Evolutionary conservation across 2,888 invertebrate species (phyloP).

Genomic region (Pristionchus fissidentatus): DNA sequence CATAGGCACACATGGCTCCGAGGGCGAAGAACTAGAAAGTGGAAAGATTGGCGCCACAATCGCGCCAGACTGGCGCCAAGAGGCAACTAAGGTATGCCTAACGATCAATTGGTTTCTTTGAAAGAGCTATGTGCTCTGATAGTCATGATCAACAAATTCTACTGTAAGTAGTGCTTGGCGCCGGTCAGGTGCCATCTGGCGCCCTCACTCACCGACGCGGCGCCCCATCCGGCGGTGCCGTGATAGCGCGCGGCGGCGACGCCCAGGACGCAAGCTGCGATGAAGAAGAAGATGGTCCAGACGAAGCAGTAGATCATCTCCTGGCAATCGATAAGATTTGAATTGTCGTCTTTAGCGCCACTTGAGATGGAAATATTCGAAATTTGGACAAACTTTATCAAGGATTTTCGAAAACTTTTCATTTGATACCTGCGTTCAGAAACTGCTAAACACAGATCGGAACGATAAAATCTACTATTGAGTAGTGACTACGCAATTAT

Average conservation of each 20-base stretch:
- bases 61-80: no score
- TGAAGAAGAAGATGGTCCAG: conserved; percentile 85
- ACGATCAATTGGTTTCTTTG: no score
- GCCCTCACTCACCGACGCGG: conserved; percentile 83
- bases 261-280: conserved; percentile 84
- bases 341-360: not conserved
- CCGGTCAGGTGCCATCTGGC: not conserved
- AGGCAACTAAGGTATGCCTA: no score
- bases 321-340: conserved; percentile 77
- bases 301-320: conserved; percentile 85
- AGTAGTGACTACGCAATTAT: not conserved
- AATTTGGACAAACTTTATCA: no score
- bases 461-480: no score
- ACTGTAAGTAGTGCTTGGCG: not conserved
- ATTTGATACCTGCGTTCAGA: no score
- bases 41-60: no score
- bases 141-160: not conserved
- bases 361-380: not conserved
- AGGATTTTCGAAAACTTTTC: no score
- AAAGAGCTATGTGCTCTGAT: no score
- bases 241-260: conserved; percentile 66
- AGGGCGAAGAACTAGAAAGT: conserved; percentile 88
- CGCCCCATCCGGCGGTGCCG: conserved; percentile 79
- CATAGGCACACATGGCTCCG: conserved; percentile 86
- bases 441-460: no score